phyloP scores from a whole-genome alignment of 2,888 invertebrate species.

The Torymus auratus region DNA sequence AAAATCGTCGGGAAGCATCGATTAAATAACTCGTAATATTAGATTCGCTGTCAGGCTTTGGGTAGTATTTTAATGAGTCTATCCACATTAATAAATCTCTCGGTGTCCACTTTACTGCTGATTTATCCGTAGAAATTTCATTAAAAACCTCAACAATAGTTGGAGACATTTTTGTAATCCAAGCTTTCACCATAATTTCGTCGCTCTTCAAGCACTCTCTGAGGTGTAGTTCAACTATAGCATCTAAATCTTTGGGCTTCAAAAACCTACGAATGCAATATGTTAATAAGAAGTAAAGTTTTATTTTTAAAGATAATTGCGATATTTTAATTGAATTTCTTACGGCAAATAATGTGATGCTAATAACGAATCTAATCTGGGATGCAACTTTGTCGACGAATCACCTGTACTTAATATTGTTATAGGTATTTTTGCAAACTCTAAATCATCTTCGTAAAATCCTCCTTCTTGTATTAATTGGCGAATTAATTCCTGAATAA shows the following conservation, averaged over 20 bases:
- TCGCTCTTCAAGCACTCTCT: constrained; percentile 64
- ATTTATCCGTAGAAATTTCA: constrained; percentile 54
- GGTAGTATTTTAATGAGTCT: constrained; percentile 68
- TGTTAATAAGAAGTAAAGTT: too few species aligned
- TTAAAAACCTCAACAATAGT: constrained; percentile 65
- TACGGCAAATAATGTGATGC: constrained; percentile 70
- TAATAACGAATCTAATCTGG: constrained; percentile 70
- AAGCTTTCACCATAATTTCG: constrained; percentile 63
- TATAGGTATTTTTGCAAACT: constrained; percentile 71
- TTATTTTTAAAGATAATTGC: constrained; percentile 18
- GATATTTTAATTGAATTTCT: constrained; percentile 52
- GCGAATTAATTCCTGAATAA: constrained; percentile 69
- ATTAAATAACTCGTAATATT: constrained; percentile 66
- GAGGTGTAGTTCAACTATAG: constrained; percentile 70
- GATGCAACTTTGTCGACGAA: constrained; percentile 68
- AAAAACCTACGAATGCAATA: constrained; percentile 33
- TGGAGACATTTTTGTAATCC: constrained; percentile 66
- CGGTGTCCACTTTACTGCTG: constrained; percentile 64
- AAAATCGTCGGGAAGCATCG: constrained; percentile 68
- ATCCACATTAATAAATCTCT: constrained; percentile 71
- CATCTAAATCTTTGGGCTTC: constrained; percentile 64
- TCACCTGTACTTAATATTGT: constrained; percentile 71
- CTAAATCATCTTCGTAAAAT: constrained; percentile 74
- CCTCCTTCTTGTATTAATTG: constrained; percentile 73
- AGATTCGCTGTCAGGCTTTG: constrained; percentile 63